Conservation (phyloP, 2,113 vertebrate species). For the Hydropotes inermis region DNA sequence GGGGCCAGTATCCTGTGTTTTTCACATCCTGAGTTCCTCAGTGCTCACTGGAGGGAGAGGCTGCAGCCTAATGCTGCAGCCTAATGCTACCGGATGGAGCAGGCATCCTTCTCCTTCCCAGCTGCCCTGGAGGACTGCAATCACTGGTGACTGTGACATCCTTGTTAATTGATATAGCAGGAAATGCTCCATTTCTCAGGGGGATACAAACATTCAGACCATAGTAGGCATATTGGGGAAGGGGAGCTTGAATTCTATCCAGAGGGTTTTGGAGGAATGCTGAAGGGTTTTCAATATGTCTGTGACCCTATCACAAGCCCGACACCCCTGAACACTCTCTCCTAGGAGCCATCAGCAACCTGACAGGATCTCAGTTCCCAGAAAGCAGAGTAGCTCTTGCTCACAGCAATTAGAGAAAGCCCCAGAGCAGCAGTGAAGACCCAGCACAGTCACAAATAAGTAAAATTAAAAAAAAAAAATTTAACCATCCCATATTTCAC, state of each 20-base stretch:
- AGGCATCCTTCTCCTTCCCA: background rate
- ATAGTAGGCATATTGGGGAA: background rate
- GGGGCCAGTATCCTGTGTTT: background rate
- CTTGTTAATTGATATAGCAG: background rate
- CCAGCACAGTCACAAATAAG: background rate
- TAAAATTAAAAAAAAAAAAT: background rate
- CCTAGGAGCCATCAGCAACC: background rate
- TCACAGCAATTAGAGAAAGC: background rate
- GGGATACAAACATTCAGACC: background rate
- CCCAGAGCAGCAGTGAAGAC: background rate
- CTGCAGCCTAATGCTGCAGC: background rate
- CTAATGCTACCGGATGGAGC: rapidly evolving
- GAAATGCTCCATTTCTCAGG: background rate
- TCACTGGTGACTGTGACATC: background rate
- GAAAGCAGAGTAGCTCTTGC: background rate
- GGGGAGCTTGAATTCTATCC: background rate
- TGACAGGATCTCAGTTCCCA: background rate
- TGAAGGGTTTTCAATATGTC: background rate
- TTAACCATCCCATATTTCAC: background rate
- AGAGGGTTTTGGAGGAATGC: background rate
- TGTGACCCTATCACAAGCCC: rapidly evolving
- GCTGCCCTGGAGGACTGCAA: background rate
- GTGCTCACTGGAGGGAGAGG: background rate
- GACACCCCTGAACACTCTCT: rapidly evolving
- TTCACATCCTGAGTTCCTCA: background rate